Percentiles rank a stretch among this genome's conserved stretches.
phyloP scores from a whole-genome alignment of 2,113 vertebrate species.

The Rallus limicola region DNA sequence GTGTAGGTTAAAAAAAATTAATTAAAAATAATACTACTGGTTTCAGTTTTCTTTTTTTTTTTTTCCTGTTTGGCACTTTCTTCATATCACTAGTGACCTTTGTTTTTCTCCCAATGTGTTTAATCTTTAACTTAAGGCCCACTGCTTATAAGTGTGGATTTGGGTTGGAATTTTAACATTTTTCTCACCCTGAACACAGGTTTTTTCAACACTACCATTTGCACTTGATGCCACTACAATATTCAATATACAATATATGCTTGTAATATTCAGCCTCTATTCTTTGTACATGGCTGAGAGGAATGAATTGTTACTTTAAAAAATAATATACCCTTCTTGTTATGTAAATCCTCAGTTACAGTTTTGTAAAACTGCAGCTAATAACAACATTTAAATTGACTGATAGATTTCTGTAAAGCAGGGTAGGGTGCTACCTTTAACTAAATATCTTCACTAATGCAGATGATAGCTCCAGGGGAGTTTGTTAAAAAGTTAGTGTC shows the following conservation, averaged over 20 bases:
- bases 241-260: not conserved
- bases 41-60: not conserved
- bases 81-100: not conserved
- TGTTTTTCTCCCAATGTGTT: not conserved
- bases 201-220: not conserved
- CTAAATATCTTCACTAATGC: slow-evolving; percentile 73
- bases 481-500: slow-evolving; percentile 71
- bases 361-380: slow-evolving; percentile 64
- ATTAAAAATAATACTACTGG: not conserved
- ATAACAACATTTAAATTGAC: slow-evolving; percentile 61
- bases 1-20: not conserved
- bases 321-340: slow-evolving; percentile 38
- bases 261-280: not conserved
- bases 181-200: not conserved
- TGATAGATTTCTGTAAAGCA: slow-evolving; percentile 51
- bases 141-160: not conserved
- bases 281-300: not conserved
- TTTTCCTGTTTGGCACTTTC: not conserved
- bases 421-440: slow-evolving; percentile 70
- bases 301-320: not conserved
- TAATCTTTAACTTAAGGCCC: not conserved
- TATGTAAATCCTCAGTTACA: slow-evolving; percentile 70
- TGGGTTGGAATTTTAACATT: not conserved
- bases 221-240: not conserved
- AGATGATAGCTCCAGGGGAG: slow-evolving; percentile 70